These are phyloP conservation scores for Echeneis naucrates DNA, from an alignment of 2,797 vertebrate genomes.

Conservation along the genomic window DNA sequence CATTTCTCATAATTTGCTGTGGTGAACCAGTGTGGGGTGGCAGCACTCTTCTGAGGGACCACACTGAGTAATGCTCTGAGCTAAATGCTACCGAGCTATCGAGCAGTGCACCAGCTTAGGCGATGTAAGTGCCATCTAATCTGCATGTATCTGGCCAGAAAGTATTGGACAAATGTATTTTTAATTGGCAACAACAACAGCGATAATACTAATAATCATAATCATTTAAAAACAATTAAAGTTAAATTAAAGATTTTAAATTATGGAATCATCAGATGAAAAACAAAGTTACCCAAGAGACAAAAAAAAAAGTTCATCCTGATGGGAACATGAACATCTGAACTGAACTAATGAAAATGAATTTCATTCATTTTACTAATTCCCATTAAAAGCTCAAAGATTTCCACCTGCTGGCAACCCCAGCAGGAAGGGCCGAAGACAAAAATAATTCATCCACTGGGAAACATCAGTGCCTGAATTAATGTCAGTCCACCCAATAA, in stretches of 20 bases:
- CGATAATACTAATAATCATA: no score
- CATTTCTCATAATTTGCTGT: neutral
- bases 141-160: neutral
- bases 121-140: neutral
- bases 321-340: neutral
- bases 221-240: no score
- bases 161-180: neutral
- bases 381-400: neutral
- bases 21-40: slow-evolving; percentile 8
- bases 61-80: neutral
- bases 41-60: neutral
- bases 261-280: no score
- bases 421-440: neutral
- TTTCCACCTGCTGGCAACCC: neutral
- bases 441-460: no score
- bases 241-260: no score
- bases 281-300: no score
- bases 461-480: no score
- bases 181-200: neutral
- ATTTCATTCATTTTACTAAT: neutral
- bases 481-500: neutral
- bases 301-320: no score
- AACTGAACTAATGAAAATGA: neutral
- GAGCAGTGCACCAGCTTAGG: neutral
- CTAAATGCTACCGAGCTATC: neutral